Conservation (phyloP, 2,113 vertebrate species). For the Coptodon bakossiorum region DNA sequence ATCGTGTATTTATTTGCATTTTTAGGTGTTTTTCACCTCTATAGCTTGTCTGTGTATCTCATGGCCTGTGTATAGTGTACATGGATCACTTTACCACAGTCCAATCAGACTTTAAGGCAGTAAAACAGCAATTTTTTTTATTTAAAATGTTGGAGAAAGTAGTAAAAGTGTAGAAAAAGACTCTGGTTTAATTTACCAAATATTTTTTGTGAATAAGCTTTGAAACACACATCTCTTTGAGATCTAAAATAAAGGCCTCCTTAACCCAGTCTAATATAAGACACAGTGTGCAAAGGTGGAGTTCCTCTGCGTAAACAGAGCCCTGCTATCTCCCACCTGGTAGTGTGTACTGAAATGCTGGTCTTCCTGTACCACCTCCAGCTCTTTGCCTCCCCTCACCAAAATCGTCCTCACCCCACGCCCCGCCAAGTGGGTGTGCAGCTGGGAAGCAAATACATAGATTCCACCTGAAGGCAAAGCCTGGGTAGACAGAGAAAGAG, state of each 20-base stretch:
- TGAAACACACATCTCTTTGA: not conserved
- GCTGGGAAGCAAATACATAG: constrained; percentile 90
- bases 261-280: not conserved
- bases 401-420: constrained; percentile 80
- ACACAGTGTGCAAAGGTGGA: not conserved
- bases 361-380: constrained; percentile 82
- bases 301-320: not conserved
- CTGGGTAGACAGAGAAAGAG: constrained; percentile 48
- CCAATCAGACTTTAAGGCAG: not conserved
- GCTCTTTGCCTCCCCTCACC: constrained; percentile 72
- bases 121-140: not conserved
- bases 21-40: not conserved
- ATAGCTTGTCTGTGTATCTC: not conserved
- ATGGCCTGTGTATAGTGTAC: not conserved
- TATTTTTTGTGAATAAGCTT: not conserved
- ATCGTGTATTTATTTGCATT: not conserved
- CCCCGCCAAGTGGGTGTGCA: constrained; percentile 92
- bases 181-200: not conserved
- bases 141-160: not conserved
- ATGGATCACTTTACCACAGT: not conserved
- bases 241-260: not conserved
- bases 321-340: constrained; percentile 75
- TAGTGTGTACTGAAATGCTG: constrained; percentile 93
- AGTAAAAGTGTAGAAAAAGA: not conserved
- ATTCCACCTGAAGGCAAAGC: constrained; percentile 81